Percentiles rank a stretch among this genome's conserved stretches.
Evolutionary conservation across 2,888 invertebrate species (phyloP).

Genomic region (Eubasilissa splendida): DNA sequence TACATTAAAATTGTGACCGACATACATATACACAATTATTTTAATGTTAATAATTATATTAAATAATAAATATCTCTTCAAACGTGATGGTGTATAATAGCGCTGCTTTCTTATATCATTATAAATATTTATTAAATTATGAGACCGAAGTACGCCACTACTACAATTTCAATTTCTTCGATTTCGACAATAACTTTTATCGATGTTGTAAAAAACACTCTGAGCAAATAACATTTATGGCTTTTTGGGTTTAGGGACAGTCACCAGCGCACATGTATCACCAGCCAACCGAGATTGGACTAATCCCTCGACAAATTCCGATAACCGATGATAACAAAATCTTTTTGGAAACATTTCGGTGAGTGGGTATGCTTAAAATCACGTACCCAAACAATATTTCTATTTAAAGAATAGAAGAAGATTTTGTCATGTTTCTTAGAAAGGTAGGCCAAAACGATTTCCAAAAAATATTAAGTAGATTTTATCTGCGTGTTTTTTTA

Average conservation of each 20-base stretch:
- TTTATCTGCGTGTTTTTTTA: too few species aligned
- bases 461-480: too few species aligned
- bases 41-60: too few species aligned
- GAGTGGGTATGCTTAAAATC: background rate
- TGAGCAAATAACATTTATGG: constrained; percentile 33
- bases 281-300: constrained; percentile 45
- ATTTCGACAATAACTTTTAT: constrained; percentile 28
- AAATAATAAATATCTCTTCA: too few species aligned
- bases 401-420: background rate
- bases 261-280: constrained; percentile 12
- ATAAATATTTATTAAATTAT: too few species aligned
- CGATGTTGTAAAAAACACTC: background rate
- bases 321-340: constrained; percentile 48
- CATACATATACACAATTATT: too few species aligned
- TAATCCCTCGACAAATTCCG: constrained; percentile 50
- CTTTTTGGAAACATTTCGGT: constrained; percentile 16
- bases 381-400: background rate
- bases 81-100: too few species aligned
- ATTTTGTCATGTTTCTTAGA: background rate
- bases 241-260: constrained; percentile 11
- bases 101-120: too few species aligned
- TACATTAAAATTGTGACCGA: too few species aligned
- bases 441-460: too few species aligned
- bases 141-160: too few species aligned
- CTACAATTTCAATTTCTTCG: constrained; percentile 6